phyloP scores from a whole-genome alignment of 2,113 vertebrate genomes.

The Ardeotis arabs region DNA sequence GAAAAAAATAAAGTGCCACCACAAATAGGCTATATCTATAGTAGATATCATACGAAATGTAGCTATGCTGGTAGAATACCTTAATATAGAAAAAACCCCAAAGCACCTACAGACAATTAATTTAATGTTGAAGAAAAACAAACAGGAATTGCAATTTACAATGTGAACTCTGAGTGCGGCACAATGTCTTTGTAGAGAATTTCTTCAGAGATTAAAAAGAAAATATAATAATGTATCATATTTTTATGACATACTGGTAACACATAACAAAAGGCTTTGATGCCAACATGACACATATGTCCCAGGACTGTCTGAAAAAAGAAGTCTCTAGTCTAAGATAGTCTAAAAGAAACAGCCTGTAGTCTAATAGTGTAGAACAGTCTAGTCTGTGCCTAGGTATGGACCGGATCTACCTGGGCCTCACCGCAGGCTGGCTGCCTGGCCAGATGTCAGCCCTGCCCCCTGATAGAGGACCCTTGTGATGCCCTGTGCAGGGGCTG shows the following conservation, averaged over 20 bases:
- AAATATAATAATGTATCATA: neutral
- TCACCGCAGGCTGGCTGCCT: neutral
- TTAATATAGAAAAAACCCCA: neutral
- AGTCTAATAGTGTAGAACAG: neutral
- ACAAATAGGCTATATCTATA: neutral
- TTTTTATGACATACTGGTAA: neutral
- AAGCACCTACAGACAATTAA: neutral
- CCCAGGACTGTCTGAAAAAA: neutral
- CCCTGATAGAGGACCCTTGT: neutral
- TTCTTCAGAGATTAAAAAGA: neutral
- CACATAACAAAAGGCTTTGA: neutral
- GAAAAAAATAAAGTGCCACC: accelerated
- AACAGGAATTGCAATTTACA: neutral
- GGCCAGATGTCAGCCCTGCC: neutral
- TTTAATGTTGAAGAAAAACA: neutral
- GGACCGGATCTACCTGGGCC: too few relatives aligned
- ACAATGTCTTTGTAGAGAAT: neutral
- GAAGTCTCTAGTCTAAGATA: neutral
- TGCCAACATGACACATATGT: accelerated
- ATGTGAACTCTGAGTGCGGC: neutral
- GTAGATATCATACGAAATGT: neutral
- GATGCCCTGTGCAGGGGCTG: neutral
- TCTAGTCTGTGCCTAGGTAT: neutral
- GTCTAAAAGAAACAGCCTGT: neutral
- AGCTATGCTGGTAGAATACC: neutral